phyloP scores from a whole-genome alignment of 1,140 invertebrate species.

The Drosophila seguyi region DNA sequence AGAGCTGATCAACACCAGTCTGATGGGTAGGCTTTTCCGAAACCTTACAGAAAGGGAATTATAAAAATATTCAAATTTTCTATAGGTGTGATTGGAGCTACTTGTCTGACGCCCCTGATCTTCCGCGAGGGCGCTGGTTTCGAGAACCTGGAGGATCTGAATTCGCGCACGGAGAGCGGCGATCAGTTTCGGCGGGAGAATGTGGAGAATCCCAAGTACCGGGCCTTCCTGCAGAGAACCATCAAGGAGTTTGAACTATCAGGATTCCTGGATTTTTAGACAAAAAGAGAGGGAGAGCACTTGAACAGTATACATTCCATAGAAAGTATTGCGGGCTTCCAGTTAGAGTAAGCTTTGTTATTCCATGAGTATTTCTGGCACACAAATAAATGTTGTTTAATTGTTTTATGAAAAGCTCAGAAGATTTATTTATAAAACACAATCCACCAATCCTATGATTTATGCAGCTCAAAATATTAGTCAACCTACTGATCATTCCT shows the following conservation, averaged over 20 bases:
- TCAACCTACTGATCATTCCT: background rate
- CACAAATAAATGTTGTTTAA: slow-evolving; percentile 24
- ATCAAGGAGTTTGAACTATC: slow-evolving; percentile 80
- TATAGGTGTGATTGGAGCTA: slow-evolving; percentile 81
- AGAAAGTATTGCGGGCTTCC: slow-evolving; percentile 39
- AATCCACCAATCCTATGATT: background rate
- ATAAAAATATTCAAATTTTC: background rate
- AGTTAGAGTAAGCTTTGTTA: slow-evolving; percentile 15
- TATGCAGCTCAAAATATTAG: background rate
- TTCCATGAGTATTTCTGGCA: slow-evolving; percentile 13
- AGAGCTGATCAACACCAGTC: slow-evolving; percentile 76
- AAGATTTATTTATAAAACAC: background rate
- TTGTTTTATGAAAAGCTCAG: background rate
- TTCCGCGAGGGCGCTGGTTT: slow-evolving; percentile 70
- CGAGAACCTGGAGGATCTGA: slow-evolving; percentile 73
- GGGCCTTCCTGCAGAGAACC: slow-evolving; percentile 76
- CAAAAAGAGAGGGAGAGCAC: background rate
- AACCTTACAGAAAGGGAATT: background rate
- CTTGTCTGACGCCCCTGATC: slow-evolving; percentile 79
- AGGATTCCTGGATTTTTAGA: slow-evolving; percentile 75
- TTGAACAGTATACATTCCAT: slow-evolving; percentile 4
- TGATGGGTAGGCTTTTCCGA: slow-evolving; percentile 54
- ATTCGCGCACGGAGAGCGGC: slow-evolving; percentile 67
- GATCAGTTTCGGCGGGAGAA: slow-evolving; percentile 76
- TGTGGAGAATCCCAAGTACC: slow-evolving; percentile 81